Percentiles rank a stretch among this genome's conserved stretches.
phyloP scores from a whole-genome alignment of 2,888 invertebrate species.

The Bellardia pandia region DNA sequence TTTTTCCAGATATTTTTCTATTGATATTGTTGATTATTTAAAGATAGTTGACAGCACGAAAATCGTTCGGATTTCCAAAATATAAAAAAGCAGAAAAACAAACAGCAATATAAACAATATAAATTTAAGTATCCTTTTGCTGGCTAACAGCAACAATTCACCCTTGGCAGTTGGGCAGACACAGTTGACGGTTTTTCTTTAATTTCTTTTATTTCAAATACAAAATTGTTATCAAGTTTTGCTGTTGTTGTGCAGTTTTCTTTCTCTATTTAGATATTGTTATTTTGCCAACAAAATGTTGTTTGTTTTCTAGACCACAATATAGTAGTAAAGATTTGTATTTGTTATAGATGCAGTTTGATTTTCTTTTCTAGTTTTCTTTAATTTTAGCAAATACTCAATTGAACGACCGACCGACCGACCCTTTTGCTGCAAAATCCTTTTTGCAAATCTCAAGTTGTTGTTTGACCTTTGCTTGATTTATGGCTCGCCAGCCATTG shows the following conservation, averaged over 20 bases:
- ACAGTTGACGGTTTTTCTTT: slow-evolving; percentile 16
- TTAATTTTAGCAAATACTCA: too few species aligned
- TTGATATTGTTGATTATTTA: slow-evolving; percentile 55
- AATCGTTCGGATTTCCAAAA: background rate
- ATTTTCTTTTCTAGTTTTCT: background rate
- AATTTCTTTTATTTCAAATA: background rate
- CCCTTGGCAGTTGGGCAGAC: slow-evolving; percentile 18
- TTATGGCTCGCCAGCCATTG: slow-evolving; percentile 52
- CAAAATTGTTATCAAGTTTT: slow-evolving; percentile 23
- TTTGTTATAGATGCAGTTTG: background rate
- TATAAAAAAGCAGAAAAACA: background rate
- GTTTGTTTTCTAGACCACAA: slow-evolving; percentile 32
- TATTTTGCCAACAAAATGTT: slow-evolving; percentile 45
- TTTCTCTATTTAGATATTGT: slow-evolving; percentile 31
- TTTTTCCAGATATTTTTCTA: background rate
- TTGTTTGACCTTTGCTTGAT: slow-evolving; percentile 64
- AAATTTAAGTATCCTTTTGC: slow-evolving; percentile 20
- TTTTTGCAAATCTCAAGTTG: slow-evolving; percentile 53
- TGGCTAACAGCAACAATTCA: slow-evolving; percentile 28
- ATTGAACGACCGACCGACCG: too few species aligned
- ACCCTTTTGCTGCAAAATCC: slow-evolving; percentile 48
- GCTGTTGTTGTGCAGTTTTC: background rate
- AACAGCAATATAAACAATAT: slow-evolving; percentile 29
- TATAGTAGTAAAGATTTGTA: background rate
- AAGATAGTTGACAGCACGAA: slow-evolving; percentile 51